These are phyloP conservation scores for Drosophila nr. fundita DNA, from an alignment of 2,888 invertebrate genomes.

Conservation along the genomic window DNA sequence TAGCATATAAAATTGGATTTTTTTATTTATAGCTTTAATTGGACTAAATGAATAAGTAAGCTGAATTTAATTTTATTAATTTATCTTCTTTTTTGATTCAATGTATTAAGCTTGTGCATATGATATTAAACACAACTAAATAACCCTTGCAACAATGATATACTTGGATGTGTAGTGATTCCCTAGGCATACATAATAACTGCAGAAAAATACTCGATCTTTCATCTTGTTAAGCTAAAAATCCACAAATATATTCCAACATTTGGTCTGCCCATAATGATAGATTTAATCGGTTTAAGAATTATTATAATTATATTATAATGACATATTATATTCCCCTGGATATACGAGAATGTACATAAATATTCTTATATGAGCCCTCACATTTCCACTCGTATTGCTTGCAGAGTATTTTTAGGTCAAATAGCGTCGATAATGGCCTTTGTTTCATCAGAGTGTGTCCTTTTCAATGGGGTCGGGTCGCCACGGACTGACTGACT, in stretches of 20 bases:
- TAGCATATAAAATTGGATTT: background rate
- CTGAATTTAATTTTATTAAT: background rate
- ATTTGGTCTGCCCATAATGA: background rate
- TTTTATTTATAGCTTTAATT: background rate
- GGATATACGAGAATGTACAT: background rate
- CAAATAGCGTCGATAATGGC: slow-evolving; percentile 18
- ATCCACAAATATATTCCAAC: background rate
- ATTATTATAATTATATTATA: background rate
- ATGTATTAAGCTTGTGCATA: background rate
- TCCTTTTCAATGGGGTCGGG: slow-evolving; percentile 50
- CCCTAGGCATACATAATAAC: background rate
- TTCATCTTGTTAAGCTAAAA: background rate
- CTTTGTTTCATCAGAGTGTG: slow-evolving; percentile 51
- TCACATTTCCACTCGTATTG: background rate
- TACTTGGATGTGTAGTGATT: background rate
- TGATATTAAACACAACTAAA: background rate
- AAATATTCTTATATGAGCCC: background rate
- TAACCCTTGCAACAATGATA: background rate
- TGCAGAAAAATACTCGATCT: background rate
- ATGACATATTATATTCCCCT: background rate
- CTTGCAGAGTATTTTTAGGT: slow-evolving; percentile 29
- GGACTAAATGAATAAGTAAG: background rate
- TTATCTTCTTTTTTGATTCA: background rate
- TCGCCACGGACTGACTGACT: slow-evolving; percentile 20
- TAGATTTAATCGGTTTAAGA: background rate